Percentiles rank a stretch among this genome's conserved stretches.
phyloP scores from a whole-genome alignment of 2,888 invertebrate species.

The Aromia moschata region DNA sequence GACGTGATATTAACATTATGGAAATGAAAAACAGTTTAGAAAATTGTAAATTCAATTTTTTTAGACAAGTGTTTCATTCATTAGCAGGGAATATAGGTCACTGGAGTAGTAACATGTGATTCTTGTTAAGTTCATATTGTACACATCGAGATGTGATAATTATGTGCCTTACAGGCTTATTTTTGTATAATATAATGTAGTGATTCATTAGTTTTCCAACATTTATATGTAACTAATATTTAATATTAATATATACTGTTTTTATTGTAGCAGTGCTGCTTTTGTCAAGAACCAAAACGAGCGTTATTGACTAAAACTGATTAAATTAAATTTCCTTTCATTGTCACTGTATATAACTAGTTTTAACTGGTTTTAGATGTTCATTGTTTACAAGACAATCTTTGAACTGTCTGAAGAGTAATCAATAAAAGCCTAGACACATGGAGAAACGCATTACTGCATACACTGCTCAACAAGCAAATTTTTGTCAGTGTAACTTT shows the following conservation, averaged over 20 bases:
- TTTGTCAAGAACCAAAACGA: too few species aligned
- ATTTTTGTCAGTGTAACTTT: too few species aligned
- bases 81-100: conserved; percentile 27
- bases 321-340: too few species aligned
- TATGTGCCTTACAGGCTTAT: conserved; percentile 37
- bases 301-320: too few species aligned
- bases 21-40: background rate
- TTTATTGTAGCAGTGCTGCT: too few species aligned
- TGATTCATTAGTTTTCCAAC: conserved; percentile 1
- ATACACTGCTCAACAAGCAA: too few species aligned
- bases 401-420: too few species aligned
- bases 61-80: background rate
- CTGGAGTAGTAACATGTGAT: conserved; percentile 40
- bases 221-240: conserved; percentile 17
- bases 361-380: too few species aligned
- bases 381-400: too few species aligned
- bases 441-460: too few species aligned
- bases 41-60: background rate
- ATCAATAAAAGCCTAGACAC: too few species aligned
- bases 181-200: conserved; percentile 21
- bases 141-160: conserved; percentile 45
- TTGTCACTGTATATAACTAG: too few species aligned
- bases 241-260: conserved; percentile 21
- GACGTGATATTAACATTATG: background rate
- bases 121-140: conserved; percentile 24